phyloP scores from a whole-genome alignment of 2,113 vertebrate species.

The Plecturocebus donacophilus region DNA sequence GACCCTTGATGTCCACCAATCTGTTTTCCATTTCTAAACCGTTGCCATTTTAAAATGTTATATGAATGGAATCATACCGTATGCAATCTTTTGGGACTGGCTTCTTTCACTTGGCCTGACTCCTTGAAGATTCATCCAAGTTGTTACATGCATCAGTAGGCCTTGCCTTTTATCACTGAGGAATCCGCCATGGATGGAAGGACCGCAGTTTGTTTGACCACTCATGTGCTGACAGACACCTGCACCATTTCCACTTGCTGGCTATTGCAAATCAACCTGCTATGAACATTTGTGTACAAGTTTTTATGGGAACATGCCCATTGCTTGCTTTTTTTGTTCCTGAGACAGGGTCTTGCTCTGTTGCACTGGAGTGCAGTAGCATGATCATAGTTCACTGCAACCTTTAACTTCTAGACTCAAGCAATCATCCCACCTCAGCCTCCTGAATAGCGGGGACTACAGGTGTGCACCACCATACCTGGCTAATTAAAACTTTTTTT shows the following conservation, averaged over 20 bases:
- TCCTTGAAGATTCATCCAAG: background rate
- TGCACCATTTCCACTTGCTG: background rate
- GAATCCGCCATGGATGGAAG: background rate
- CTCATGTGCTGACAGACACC: background rate
- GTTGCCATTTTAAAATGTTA: background rate
- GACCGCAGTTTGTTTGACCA: background rate
- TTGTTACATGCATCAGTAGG: background rate
- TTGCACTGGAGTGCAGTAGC: too few species aligned
- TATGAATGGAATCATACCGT: background rate
- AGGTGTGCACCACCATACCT: too few species aligned
- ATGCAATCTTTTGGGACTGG: background rate
- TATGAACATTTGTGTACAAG: background rate
- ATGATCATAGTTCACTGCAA: too few species aligned
- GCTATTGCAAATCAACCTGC: background rate
- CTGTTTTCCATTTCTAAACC: slow-evolving; percentile 5
- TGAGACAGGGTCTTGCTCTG: too few species aligned
- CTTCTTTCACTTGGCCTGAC: background rate
- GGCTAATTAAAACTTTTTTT: too few species aligned
- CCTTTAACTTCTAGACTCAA: too few species aligned
- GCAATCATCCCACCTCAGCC: too few species aligned
- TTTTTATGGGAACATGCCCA: background rate
- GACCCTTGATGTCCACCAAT: background rate
- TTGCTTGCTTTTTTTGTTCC: too few species aligned
- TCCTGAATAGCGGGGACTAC: too few species aligned
- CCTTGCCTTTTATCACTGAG: background rate